Conservation (phyloP, 1,140 invertebrate species). For the Andricus grossulariae region DNA sequence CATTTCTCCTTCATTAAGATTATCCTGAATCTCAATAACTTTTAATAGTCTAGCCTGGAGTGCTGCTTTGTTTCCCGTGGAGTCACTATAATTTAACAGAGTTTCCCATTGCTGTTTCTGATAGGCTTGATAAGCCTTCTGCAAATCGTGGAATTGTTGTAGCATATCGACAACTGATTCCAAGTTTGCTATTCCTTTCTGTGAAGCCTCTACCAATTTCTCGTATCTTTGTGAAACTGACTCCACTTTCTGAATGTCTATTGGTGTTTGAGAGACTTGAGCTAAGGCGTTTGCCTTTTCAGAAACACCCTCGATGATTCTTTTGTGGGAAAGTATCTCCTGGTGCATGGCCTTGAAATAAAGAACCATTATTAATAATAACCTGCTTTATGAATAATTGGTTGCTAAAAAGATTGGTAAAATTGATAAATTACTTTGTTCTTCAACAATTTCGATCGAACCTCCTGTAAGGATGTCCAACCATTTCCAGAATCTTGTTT, state of each 20-base stretch:
- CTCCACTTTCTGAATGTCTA: constrained; percentile 82
- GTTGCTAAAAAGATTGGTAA: background rate
- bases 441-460: constrained; percentile 90
- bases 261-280: constrained; percentile 79
- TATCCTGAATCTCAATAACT: constrained; percentile 86
- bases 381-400: constrained; percentile 13
- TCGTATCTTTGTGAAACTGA: constrained; percentile 87
- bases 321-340: constrained; percentile 92
- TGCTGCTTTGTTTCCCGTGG: constrained; percentile 86
- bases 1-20: constrained; percentile 83
- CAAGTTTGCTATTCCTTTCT: constrained; percentile 81
- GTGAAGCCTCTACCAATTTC: constrained; percentile 78
- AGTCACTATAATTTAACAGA: constrained; percentile 85
- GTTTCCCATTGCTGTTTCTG: constrained; percentile 92
- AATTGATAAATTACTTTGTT: constrained; percentile 79
- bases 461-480: constrained; percentile 88
- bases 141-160: constrained; percentile 88
- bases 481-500: constrained; percentile 83
- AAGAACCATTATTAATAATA: constrained; percentile 33
- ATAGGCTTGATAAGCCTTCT: constrained; percentile 89
- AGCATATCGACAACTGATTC: constrained; percentile 87
- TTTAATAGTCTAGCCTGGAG: constrained; percentile 85
- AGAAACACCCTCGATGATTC: constrained; percentile 90
- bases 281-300: constrained; percentile 88
- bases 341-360: constrained; percentile 83